Conservation (phyloP, 2,888 invertebrate genomes). For the Ochropacha duplaris region DNA sequence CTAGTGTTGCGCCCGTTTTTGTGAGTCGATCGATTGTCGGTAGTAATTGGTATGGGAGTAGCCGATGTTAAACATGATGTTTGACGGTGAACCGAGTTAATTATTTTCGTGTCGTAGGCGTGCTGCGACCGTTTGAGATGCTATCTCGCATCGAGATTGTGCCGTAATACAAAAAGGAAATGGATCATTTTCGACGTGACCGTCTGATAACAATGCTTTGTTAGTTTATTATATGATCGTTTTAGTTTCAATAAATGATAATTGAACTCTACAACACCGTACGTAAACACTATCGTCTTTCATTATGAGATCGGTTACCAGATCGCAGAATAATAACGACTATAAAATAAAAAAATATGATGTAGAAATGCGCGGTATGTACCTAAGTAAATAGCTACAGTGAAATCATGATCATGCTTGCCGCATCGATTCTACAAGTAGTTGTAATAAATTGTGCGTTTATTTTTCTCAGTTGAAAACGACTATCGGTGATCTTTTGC, state of each 20-base stretch:
- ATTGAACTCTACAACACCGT: slow-evolving; percentile 6
- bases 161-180: slow-evolving; percentile 61
- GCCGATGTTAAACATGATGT: slow-evolving; percentile 78
- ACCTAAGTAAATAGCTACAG: slow-evolving; percentile 42
- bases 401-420: slow-evolving; percentile 46
- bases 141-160: slow-evolving; percentile 65
- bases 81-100: slow-evolving; percentile 74
- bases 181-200: slow-evolving; percentile 59
- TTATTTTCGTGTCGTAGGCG: slow-evolving; percentile 81
- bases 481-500: slow-evolving; percentile 57
- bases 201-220: slow-evolving; percentile 51
- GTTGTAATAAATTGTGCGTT: slow-evolving; percentile 44
- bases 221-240: slow-evolving; percentile 33
- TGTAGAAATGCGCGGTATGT: slow-evolving; percentile 34
- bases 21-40: slow-evolving; percentile 70
- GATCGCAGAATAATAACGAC: neutral
- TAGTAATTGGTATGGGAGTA: slow-evolving; percentile 81
- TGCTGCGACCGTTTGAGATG: slow-evolving; percentile 59
- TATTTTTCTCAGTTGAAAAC: slow-evolving; percentile 38
- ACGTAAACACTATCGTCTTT: neutral
- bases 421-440: slow-evolving; percentile 25
- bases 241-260: slow-evolving; percentile 11
- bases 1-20: slow-evolving; percentile 73
- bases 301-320: neutral
- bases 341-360: slow-evolving; percentile 1